Conservation (phyloP, 2,797 vertebrate genomes). For the Orestias chungarensis region DNA sequence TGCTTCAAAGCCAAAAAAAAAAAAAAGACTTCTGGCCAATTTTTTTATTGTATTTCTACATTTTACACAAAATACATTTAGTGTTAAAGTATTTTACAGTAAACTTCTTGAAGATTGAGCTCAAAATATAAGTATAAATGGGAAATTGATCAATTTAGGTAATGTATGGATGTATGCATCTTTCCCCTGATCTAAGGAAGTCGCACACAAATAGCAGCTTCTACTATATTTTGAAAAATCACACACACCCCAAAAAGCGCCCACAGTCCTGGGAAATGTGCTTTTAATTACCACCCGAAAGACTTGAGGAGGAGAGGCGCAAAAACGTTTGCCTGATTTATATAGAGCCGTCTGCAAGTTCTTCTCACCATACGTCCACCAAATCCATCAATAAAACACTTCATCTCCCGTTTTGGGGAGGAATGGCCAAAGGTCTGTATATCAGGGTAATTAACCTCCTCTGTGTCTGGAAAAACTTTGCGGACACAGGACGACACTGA, state of each 20-base stretch:
- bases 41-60: background rate
- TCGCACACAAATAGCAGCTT: slow-evolving; percentile 74
- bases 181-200: slow-evolving; percentile 49
- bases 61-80: background rate
- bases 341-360: slow-evolving; percentile 88
- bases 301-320: slow-evolving; percentile 75
- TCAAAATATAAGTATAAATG: slow-evolving; percentile 13
- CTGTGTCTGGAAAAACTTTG: slow-evolving; percentile 35
- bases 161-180: background rate
- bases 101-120: background rate
- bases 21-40: background rate
- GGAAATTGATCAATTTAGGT: background rate
- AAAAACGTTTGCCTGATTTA: slow-evolving; percentile 85
- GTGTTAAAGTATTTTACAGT: background rate
- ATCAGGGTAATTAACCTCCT: slow-evolving; percentile 77
- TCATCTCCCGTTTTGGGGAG: slow-evolving; percentile 84
- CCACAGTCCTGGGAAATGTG: slow-evolving; percentile 82
- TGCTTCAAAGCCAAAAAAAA: background rate
- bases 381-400: slow-evolving; percentile 89
- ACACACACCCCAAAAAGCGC: slow-evolving; percentile 65
- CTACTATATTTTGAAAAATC: slow-evolving; percentile 68
- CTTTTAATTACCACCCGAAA: slow-evolving; percentile 93
- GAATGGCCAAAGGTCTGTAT: slow-evolving; percentile 83
- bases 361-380: slow-evolving; percentile 86
- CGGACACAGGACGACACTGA: slow-evolving; percentile 53